Evolutionary conservation across 1,140 invertebrate species (phyloP), one percentile per base, ranked within the genome.

Genomic region (Leucophenga varia): DNA sequence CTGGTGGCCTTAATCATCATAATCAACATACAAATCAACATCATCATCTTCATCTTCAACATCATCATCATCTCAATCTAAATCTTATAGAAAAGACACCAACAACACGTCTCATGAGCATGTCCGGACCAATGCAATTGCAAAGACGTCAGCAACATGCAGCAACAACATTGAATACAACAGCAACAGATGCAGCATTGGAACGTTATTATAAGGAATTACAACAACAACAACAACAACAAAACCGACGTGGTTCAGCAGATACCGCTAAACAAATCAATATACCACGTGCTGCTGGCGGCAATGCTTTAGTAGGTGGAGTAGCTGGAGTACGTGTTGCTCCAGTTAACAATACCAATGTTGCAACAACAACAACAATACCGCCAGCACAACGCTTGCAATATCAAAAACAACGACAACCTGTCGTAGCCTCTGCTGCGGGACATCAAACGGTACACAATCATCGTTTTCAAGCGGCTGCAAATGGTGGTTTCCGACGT

Each of bases 171-270:
- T n/a, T 13, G n/a, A 20, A 28, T 8, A 34, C 30, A 32, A 42
- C 35, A 5, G 35, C 47, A 20, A 21, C 38, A 9, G 45, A 47
- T 19, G 32, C 22, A 10, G 20, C 40, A 17, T 22, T 50, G 10
- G 48, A 44, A 3, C 64, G 68, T 40, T 71, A 64, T 32, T 64
- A 61, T 38, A 70, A 70, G 55, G 55, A 67, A 36, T 67, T 67
- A 37, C 68, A 70, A 39, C 57, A 64, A 12, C 61, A 65, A 32
- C 61, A 63, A 12, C 65, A 70, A 10, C 64, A 43, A 18, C 14
- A 37, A 8, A 37, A 37, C 16, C 35, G 35, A 14, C 35, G 18
- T 10, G 35, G 35, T 10, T 17, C 35, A 14, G 12, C 12, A 12
- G 14, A 14, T 14, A 32, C 31, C 12, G 14, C 12, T 32, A 32